phyloP scores from a whole-genome alignment of 1,140 invertebrate species.

The Saccostrea echinata region DNA sequence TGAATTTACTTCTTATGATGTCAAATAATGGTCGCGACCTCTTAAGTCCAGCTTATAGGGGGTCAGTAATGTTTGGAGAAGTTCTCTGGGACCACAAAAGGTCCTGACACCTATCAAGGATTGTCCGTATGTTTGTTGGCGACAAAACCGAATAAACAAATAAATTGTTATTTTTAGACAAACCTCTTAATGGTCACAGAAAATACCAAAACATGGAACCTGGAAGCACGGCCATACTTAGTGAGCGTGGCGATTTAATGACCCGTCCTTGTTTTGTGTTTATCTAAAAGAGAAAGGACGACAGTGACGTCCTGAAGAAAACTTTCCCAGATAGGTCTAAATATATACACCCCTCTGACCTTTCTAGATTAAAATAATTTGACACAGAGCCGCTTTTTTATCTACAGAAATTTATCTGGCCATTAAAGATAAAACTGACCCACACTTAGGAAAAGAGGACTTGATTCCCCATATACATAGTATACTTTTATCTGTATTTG shows the following conservation, averaged over 20 bases:
- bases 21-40: background rate
- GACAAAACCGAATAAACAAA: slow-evolving; percentile 5
- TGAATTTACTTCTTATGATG: background rate
- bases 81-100: background rate
- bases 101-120: background rate
- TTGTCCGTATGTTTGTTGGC: background rate
- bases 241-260: background rate
- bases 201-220: background rate
- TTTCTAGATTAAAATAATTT: no score
- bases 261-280: background rate
- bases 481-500: no score
- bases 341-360: no score
- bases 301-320: no score
- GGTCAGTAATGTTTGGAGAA: background rate
- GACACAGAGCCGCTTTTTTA: no score
- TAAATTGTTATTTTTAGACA: background rate
- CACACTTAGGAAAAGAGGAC: no score
- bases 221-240: background rate
- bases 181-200: background rate
- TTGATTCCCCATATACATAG: no score
- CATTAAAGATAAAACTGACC: no score
- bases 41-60: background rate
- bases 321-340: no score
- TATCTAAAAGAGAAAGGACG: no score
- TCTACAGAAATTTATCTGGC: no score